Conservation (phyloP, 2,797 vertebrate genomes). For the Scolopax bukidnonensis region DNA sequence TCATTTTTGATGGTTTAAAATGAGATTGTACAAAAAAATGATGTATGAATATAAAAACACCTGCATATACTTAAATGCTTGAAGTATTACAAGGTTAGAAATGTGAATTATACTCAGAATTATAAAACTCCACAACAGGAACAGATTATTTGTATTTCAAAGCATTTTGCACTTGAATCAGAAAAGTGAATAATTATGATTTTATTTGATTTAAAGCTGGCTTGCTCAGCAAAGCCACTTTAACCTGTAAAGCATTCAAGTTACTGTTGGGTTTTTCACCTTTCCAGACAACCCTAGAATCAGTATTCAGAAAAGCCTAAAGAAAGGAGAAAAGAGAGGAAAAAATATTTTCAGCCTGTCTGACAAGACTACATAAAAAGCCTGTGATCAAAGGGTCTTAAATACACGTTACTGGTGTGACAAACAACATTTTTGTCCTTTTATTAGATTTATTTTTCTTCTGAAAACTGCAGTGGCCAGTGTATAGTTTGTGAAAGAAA, state of each 20-base stretch:
- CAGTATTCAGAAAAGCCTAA: constrained; percentile 62
- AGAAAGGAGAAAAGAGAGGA: constrained; percentile 63
- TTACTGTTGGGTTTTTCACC: background rate
- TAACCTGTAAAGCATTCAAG: constrained; percentile 44
- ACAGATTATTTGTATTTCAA: background rate
- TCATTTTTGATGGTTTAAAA: background rate
- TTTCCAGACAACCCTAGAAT: constrained; percentile 59
- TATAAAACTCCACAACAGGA: background rate
- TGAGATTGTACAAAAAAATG: background rate
- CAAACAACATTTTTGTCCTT: constrained; percentile 84
- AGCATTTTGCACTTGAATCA: background rate
- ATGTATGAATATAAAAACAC: background rate
- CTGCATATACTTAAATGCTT: background rate
- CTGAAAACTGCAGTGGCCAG: constrained; percentile 79
- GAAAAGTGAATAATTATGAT: background rate
- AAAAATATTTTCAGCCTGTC: constrained; percentile 82
- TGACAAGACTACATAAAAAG: constrained; percentile 79
- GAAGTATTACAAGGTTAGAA: background rate
- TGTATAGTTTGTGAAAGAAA: constrained; percentile 80
- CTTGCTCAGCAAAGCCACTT: constrained; percentile 29
- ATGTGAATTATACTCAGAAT: background rate
- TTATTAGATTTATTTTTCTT: constrained; percentile 85
- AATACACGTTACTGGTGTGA: constrained; percentile 82
- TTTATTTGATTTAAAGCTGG: constrained; percentile 33
- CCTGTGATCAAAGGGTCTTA: constrained; percentile 80